These are phyloP conservation scores for Xerus rutilus DNA, from an alignment of 2,797 vertebrate species.

Conservation along the genomic window DNA sequence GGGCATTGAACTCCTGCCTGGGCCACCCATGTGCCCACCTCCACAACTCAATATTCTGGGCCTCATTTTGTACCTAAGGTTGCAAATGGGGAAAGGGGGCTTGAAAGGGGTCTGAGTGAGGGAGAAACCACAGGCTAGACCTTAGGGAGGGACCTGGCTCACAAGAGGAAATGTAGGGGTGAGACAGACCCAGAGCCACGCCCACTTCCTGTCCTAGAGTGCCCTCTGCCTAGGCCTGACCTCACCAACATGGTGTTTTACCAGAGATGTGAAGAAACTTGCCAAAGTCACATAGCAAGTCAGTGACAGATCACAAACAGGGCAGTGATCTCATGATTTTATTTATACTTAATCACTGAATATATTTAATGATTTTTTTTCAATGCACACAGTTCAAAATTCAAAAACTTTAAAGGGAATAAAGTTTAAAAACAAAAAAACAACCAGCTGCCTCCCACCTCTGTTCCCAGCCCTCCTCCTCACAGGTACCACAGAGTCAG, in stretches of 20 bases:
- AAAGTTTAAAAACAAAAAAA: not conserved
- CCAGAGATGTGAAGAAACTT: constrained; percentile 58
- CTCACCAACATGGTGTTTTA: not conserved
- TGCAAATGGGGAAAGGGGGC: constrained; percentile 13
- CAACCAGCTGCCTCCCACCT: not conserved
- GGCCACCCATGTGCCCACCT: not conserved
- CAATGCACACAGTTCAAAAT: constrained; percentile 21
- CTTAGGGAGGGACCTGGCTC: not conserved
- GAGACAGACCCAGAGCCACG: not conserved
- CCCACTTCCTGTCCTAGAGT: constrained; percentile 40
- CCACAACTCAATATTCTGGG: not conserved
- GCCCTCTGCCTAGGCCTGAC: constrained; percentile 15
- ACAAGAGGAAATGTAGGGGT: not conserved
- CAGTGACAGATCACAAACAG: not conserved
- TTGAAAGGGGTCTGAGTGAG: not conserved
- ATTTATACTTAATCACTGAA: not conserved
- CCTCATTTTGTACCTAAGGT: not conserved
- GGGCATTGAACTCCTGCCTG: not conserved
- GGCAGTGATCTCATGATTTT: constrained; percentile 27
- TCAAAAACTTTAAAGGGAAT: not conserved
- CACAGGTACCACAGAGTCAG: not conserved
- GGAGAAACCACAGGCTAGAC: not conserved
- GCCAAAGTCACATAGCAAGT: constrained; percentile 1
- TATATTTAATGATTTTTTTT: constrained; percentile 10
- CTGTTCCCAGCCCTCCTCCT: not conserved